Evolutionary conservation across 1,140 invertebrate species (phyloP).

Genomic region (Potamilus streckersoni): DNA sequence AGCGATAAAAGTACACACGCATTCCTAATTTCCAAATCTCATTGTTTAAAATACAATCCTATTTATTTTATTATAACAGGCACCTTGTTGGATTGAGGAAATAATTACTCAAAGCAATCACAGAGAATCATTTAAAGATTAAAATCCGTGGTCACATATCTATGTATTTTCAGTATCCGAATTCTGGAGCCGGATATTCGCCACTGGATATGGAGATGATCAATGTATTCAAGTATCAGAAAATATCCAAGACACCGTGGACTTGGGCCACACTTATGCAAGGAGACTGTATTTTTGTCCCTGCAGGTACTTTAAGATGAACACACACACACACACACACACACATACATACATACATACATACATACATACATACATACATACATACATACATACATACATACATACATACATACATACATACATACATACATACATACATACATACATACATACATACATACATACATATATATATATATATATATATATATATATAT

Average conservation of each 20-base stretch:
- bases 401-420: background rate
- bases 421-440: background rate
- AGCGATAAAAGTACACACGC: too few species aligned
- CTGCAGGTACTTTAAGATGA: constrained; percentile 52
- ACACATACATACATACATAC: background rate
- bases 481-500: too few species aligned
- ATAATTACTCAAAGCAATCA: too few species aligned
- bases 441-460: too few species aligned
- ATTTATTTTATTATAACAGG: too few species aligned
- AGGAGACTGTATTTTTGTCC: constrained; percentile 67
- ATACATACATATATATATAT: too few species aligned
- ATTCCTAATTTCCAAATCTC: too few species aligned
- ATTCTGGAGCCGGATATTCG: constrained; percentile 57
- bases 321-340: background rate
- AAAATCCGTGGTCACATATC: too few species aligned
- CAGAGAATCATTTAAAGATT: too few species aligned
- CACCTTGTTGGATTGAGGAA: too few species aligned
- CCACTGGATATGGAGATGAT: constrained; percentile 62
- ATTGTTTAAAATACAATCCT: too few species aligned
- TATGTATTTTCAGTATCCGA: constrained; percentile 44
- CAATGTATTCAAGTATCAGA: constrained; percentile 60
- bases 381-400: background rate
- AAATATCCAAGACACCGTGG: constrained; percentile 58
- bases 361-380: background rate
- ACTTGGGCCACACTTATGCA: constrained; percentile 56